phyloP scores from a whole-genome alignment of 2,113 vertebrate genomes.

The Phainopepla nitens region DNA sequence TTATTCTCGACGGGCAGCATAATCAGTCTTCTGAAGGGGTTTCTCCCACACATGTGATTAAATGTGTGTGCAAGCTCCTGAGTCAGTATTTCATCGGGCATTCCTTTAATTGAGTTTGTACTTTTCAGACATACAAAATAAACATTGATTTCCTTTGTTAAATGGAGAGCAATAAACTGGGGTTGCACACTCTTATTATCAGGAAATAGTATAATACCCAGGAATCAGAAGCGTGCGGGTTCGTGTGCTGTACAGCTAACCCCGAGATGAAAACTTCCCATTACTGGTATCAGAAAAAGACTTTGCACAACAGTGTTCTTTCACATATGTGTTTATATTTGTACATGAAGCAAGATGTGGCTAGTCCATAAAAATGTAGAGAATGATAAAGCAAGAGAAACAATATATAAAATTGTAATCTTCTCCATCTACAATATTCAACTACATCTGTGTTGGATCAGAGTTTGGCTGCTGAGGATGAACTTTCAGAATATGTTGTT shows the following conservation, averaged over 20 bases:
- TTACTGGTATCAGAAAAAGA: not conserved
- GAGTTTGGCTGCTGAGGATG: constrained; percentile 47
- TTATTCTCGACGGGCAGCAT: not conserved
- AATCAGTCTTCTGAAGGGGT: not conserved
- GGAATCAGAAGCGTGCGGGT: not conserved
- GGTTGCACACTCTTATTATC: constrained; percentile 11
- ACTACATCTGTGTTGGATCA: constrained; percentile 58
- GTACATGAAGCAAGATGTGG: not conserved
- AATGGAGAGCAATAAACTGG: constrained; percentile 26
- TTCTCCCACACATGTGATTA: not conserved
- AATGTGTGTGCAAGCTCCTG: not conserved
- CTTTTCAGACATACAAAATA: constrained; percentile 31
- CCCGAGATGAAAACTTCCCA: not conserved
- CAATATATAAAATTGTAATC: not conserved
- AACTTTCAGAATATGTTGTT: constrained; percentile 39
- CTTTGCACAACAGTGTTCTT: not conserved
- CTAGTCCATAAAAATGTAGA: constrained; percentile 27
- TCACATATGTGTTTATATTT: not conserved
- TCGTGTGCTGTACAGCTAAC: not conserved
- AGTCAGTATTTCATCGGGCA: not conserved
- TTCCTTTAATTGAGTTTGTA: constrained; percentile 38
- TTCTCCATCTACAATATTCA: not conserved
- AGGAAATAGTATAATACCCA: not conserved
- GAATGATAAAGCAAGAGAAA: constrained; percentile 34
- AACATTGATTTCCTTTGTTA: constrained; percentile 43